phyloP scores from a whole-genome alignment of 1,140 invertebrate species.

The Euglossa dilemma region DNA sequence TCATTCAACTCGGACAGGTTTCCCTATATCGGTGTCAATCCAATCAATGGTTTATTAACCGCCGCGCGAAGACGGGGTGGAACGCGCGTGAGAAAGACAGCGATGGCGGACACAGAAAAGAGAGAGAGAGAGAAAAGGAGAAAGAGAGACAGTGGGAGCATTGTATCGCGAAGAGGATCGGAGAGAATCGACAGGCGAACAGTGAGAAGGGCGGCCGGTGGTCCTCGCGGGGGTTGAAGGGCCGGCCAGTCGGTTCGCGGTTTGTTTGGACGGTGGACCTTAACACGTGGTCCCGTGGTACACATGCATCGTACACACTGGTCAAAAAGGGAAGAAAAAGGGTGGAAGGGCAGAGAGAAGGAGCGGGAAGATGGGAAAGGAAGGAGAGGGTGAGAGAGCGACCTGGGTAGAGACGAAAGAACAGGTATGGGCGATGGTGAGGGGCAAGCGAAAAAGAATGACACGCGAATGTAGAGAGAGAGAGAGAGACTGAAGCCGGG shows the following conservation, averaged over 20 bases:
- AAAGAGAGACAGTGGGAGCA: slow-evolving; percentile 14
- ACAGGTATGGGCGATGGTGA: slow-evolving; percentile 49
- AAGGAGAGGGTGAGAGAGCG: slow-evolving; percentile 36
- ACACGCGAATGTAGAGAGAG: not conserved
- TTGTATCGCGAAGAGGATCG: slow-evolving; percentile 61
- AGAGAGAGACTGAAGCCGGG: slow-evolving; percentile 19
- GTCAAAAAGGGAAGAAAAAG: slow-evolving; percentile 39
- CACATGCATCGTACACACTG: slow-evolving; percentile 64
- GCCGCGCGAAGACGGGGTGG: slow-evolving; percentile 65
- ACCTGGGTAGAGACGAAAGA: slow-evolving; percentile 45
- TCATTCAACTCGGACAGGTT: slow-evolving; percentile 63
- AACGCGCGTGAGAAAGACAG: slow-evolving; percentile 19
- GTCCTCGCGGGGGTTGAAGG: slow-evolving; percentile 15
- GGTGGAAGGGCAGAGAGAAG: not conserved
- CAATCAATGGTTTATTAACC: slow-evolving; percentile 81
- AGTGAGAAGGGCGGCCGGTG: slow-evolving; percentile 15
- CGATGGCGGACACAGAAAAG: not conserved
- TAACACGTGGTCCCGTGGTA: slow-evolving; percentile 73
- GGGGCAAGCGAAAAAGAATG: slow-evolving; percentile 51
- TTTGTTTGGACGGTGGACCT: slow-evolving; percentile 73
- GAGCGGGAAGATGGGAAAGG: slow-evolving; percentile 30
- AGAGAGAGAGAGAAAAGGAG: slow-evolving; percentile 18
- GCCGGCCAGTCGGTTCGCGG: slow-evolving; percentile 48
- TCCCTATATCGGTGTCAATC: slow-evolving; percentile 78
- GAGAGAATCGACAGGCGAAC: slow-evolving; percentile 61